These are phyloP conservation scores for Gymnogyps californianus DNA, from an alignment of 2,113 vertebrate species.

Conservation along the genomic window DNA sequence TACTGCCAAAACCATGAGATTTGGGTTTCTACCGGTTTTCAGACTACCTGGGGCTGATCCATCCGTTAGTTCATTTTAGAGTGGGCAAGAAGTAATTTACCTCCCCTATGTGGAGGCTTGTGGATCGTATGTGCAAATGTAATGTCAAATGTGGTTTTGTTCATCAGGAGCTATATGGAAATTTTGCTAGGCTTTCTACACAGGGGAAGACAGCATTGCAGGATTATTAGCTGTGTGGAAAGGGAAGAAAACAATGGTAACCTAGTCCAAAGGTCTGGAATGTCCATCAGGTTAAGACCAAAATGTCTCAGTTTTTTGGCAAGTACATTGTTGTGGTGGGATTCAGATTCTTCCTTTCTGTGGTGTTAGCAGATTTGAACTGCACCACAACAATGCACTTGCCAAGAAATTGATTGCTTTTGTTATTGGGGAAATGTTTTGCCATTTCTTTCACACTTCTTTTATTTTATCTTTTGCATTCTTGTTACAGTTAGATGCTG, in stretches of 20 bases:
- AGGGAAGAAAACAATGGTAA: not conserved
- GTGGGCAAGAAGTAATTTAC: not conserved
- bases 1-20: not conserved
- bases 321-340: not conserved
- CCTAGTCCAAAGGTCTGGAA: not conserved
- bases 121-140: not conserved
- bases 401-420: conserved; percentile 57
- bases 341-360: not conserved
- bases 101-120: not conserved
- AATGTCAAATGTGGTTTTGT: not conserved
- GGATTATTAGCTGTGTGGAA: not conserved
- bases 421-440: conserved; percentile 61
- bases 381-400: not conserved
- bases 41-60: not conserved
- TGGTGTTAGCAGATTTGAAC: not conserved
- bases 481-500: conserved; percentile 91
- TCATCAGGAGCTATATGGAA: not conserved
- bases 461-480: conserved; percentile 60
- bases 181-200: not conserved
- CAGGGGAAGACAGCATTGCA: not conserved
- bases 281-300: not conserved
- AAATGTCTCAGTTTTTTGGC: conserved; percentile 49
- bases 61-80: not conserved
- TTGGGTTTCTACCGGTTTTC: not conserved
- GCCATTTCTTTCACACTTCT: conserved; percentile 38